Conservation (phyloP, 2,797 vertebrate species). For the Sebastolobus altivelis region DNA sequence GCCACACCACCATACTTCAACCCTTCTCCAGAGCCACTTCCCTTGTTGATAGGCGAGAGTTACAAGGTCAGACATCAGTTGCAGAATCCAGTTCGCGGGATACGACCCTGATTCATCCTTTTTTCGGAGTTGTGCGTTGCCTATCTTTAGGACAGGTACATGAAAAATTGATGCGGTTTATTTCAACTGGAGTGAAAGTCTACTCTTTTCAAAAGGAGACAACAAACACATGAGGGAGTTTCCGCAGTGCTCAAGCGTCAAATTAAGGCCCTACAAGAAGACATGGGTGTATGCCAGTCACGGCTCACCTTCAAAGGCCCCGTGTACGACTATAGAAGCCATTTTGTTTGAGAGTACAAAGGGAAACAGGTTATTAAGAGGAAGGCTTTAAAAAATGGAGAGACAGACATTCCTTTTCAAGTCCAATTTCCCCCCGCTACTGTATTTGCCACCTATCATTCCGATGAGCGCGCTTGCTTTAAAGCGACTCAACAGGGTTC, state of each 20-base stretch:
- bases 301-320: constrained; percentile 76
- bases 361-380: constrained; percentile 81
- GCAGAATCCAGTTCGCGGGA: constrained; percentile 32
- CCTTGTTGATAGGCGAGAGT: constrained; percentile 44
- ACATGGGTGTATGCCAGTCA: constrained; percentile 71
- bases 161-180: constrained; percentile 79
- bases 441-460: constrained; percentile 83
- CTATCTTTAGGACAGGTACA: constrained; percentile 69
- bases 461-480: constrained; percentile 70
- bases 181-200: constrained; percentile 71
- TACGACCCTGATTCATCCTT: neutral
- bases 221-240: constrained; percentile 61
- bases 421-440: constrained; percentile 78
- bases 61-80: constrained; percentile 64
- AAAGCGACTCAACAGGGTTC: constrained; percentile 80
- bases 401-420: constrained; percentile 80
- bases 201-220: constrained; percentile 65
- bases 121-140: constrained; percentile 25
- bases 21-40: constrained; percentile 14
- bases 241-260: constrained; percentile 67
- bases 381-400: constrained; percentile 75
- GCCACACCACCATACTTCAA: constrained; percentile 22
- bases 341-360: constrained; percentile 83
- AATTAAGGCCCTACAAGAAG: constrained; percentile 77
- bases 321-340: constrained; percentile 67